Conservation (phyloP, 1,140 invertebrate genomes). For the Drosophila willistoni region DNA sequence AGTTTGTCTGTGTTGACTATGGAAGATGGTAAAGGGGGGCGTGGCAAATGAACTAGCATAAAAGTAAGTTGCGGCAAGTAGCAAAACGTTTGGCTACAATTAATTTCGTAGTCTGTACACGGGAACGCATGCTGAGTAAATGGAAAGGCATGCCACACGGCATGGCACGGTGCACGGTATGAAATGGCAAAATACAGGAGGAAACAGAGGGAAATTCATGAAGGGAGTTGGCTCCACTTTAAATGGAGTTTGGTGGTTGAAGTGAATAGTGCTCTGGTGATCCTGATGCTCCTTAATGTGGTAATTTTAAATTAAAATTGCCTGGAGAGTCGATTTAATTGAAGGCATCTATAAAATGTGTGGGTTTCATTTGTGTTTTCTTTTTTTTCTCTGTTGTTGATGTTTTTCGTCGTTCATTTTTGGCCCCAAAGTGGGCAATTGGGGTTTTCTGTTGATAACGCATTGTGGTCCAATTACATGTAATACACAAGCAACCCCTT, state of each 20-base stretch:
- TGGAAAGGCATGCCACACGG: neutral
- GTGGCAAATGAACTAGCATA: constrained; percentile 73
- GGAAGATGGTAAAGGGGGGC: constrained; percentile 24
- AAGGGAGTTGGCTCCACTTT: neutral
- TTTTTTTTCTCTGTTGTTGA: neutral
- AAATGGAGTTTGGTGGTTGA: constrained; percentile 16
- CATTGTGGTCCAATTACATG: constrained; percentile 9
- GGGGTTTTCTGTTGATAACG: neutral
- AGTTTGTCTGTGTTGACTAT: too few relatives aligned
- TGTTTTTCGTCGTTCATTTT: neutral
- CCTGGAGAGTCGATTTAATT: constrained; percentile 23
- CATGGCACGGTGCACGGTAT: neutral
- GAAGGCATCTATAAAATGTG: constrained; percentile 30
- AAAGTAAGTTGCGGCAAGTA: constrained; percentile 72
- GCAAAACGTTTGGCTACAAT: constrained; percentile 73
- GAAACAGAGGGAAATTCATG: neutral
- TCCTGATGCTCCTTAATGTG: constrained; percentile 32
- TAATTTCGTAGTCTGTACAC: constrained; percentile 63
- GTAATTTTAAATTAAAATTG: constrained; percentile 53
- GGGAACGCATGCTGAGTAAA: constrained; percentile 19
- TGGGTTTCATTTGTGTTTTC: neutral
- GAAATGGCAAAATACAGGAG: neutral
- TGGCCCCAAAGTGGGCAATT: constrained; percentile 6
- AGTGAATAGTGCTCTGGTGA: neutral
- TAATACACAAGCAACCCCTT: neutral